Evolutionary conservation across 1,140 invertebrate species (phyloP), one percentile per base, ranked within the genome.

Genomic region (Saccostrea echinata): DNA sequence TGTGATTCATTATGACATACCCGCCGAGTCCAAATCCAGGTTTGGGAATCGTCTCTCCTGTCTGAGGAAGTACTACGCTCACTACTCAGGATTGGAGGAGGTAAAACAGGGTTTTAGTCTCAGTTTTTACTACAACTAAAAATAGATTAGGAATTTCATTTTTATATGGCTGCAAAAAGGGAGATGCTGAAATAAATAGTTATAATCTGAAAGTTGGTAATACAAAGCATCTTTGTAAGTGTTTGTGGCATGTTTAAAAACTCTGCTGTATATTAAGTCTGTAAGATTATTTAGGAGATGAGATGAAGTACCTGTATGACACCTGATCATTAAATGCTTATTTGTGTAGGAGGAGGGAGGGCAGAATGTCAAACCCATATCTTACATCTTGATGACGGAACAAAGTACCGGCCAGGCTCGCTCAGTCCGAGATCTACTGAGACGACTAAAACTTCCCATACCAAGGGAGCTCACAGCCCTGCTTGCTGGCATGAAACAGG

Each of bases 11-110:
- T 93, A 89, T 90, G 92, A 91, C 24, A 81, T 92, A n/a, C 90
- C 92, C 0, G 53, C 84, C 13, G 68, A 76, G 27, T 89, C 90
- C 1, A 93, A 92, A 81, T 91, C 91, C 51, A 91, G 90, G 84
- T 93, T 93, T 89, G 91, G 92, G n/a, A 91, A 91, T 71, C 71
- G 92, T 53, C 68, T 93, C 43, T 90, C 89, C 9, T 92, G 91
- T 85, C 90, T 93, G 90, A 84, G 85, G 4, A 53, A 91, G 27
- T 90, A 91, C 57, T 93, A 91, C 71, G 81, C 80, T 30, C 24
- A 76, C 13, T 76, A 76, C 30, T 33, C 68, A 76, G 68, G 27
- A 84, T 16, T 30, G 3, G 24, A 80, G 33, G 27, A 88, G 53
- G 85, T 86, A 53, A 2, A 43, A 9, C 43, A 6, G 43, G 43